phyloP scores from a whole-genome alignment of 2,113 vertebrate genomes.

The Pantherophis guttatus region DNA sequence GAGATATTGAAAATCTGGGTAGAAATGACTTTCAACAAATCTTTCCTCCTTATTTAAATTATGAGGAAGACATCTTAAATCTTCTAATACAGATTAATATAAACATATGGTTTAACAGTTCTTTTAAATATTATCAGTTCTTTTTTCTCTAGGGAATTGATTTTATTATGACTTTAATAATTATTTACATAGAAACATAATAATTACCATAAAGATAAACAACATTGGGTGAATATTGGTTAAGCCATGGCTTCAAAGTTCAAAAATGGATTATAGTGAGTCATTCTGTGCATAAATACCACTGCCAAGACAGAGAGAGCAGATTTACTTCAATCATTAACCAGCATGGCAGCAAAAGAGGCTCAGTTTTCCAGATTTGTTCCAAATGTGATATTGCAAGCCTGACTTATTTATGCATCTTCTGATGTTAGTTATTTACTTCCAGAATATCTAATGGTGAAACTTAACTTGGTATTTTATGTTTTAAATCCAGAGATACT shows the following conservation, averaged over 20 bases:
- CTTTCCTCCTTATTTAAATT: neutral
- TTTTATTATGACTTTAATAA: slow-evolving; percentile 11
- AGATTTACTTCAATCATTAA: neutral
- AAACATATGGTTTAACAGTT: neutral
- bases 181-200: neutral
- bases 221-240: neutral
- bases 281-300: neutral
- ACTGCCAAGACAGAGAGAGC: neutral
- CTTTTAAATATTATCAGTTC: neutral
- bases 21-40: neutral
- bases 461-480: neutral
- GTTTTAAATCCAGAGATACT: neutral
- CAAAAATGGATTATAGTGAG: neutral
- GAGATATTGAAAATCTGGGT: neutral
- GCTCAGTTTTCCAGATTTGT: neutral
- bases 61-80: neutral
- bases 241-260: neutral
- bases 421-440: neutral
- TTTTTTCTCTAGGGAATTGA: neutral
- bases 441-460: neutral
- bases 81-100: neutral
- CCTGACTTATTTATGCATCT: neutral
- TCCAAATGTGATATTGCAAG: neutral
- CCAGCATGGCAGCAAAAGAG: neutral
- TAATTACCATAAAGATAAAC: slow-evolving; percentile 15